Base-by-base conservation (phyloP, 2,797 vertebrate genomes). In the Pampus argenteus region DNA sequence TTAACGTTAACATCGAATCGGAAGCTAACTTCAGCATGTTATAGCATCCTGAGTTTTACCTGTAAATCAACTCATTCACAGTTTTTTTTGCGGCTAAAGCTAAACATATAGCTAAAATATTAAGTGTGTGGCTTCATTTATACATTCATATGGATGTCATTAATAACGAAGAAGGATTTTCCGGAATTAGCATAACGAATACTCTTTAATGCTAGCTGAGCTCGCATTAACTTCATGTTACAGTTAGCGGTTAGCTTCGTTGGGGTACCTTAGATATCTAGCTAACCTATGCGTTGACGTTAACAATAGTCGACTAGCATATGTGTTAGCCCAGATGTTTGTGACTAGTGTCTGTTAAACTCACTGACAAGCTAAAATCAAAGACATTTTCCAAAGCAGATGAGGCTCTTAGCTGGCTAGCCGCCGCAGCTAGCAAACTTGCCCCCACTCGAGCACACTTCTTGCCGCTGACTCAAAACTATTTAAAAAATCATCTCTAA, bases 391-490 rank as follows among this genome's bases (percentile, higher is more conserved):
- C 14, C 14, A 40, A 5, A 40, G 14, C 38, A 40, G 5, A 9
- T 31, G 29, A 40, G 38, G 15, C 38, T 36, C 34, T 10, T 36
- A 10, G 28, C 26, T 58, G 8, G 31, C n/a, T 62, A 67, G 74
- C 76, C 40, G 1, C 58, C 11, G 25, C 17, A 4, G 29, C 13
- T 55, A 70, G 67, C 79, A 28, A 67, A 83, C 73, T 63, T 29
- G 58, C 45, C 51, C 51, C 15, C 6, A 26, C 66, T 83, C 81
- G 74, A 44, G 56, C 62, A 76, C 34, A 76, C 34, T 31, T 0
- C 15, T 47, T 57, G 3, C 18, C 29, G 73, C 60, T 17, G 47
- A 62, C 20, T 49, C 34, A n/a, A 36, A 76, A 54, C 49, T 44
- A 49, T 22, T n/a, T 9, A 1, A 0, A 0, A 26, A 57, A 54